These are phyloP conservation scores for Glaucopsyche alexis DNA, from an alignment of 2,888 invertebrate species.

Conservation along the genomic window DNA sequence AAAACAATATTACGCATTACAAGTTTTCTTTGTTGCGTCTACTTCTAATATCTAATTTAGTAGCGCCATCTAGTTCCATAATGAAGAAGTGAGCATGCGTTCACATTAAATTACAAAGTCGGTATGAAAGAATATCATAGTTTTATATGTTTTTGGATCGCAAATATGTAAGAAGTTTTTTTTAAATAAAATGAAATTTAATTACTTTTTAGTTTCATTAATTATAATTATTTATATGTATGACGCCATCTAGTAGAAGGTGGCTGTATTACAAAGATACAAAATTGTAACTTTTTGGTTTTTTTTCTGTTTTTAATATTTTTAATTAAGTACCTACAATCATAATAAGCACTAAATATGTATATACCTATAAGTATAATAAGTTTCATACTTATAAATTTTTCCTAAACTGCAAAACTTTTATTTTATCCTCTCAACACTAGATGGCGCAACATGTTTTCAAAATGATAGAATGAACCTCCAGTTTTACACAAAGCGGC, in stretches of 20 bases:
- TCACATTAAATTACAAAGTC: neutral
- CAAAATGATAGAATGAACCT: neutral
- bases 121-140: neutral
- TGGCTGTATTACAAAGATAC: neutral
- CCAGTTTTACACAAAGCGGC: neutral
- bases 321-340: neutral
- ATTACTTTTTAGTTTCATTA: too few species aligned
- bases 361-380: neutral
- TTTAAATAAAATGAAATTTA: too few species aligned
- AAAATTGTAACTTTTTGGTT: neutral
- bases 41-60: neutral
- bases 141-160: neutral
- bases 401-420: slow-evolving; percentile 34
- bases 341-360: too few species aligned
- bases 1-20: too few species aligned
- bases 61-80: slow-evolving; percentile 1
- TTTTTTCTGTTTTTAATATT: neutral
- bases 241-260: slow-evolving; percentile 22
- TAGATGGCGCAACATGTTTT: slow-evolving; percentile 53
- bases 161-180: neutral
- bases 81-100: neutral
- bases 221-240: too few species aligned
- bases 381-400: neutral
- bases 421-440: slow-evolving; percentile 49
- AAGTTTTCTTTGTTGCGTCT: neutral